A percentile compares a stretch with the other conserved stretches of the same genome.
These are phyloP conservation scores for Apodemia zela DNA, from an alignment of 2,888 invertebrate genomes.

Conservation along the genomic window DNA sequence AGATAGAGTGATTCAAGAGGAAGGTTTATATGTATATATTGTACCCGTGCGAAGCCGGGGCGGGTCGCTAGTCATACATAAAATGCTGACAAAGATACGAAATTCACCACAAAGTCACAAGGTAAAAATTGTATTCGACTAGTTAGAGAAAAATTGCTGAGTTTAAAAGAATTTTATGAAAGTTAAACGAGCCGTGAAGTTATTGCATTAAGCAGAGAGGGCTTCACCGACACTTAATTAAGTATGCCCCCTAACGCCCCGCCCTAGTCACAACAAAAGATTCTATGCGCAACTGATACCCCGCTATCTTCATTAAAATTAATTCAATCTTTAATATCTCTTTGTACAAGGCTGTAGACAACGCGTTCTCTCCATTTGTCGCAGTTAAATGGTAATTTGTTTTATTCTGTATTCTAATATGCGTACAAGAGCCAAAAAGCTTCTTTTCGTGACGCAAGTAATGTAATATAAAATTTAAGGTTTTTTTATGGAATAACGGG, in stretches of 20 bases:
- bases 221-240: constrained; percentile 77
- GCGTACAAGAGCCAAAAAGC: too few relatives aligned
- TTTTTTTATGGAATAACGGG: too few relatives aligned
- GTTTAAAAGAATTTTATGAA: constrained; percentile 74
- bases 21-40: too few relatives aligned
- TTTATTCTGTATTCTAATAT: constrained; percentile 13
- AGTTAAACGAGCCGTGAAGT: constrained; percentile 76
- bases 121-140: constrained; percentile 54
- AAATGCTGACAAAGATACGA: constrained; percentile 39
- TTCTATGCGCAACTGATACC: constrained; percentile 51
- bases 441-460: too few relatives aligned
- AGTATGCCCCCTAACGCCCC: constrained; percentile 60
- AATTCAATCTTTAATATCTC: constrained; percentile 59
- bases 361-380: constrained; percentile 53
- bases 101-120: constrained; percentile 23
- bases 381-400: constrained; percentile 43
- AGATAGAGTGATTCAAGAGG: too few relatives aligned
- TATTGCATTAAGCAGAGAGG: constrained; percentile 76
- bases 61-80: too few relatives aligned
- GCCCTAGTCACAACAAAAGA: constrained; percentile 71
- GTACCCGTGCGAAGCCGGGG: too few relatives aligned
- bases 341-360: constrained; percentile 36
- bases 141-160: constrained; percentile 70
- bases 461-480: too few relatives aligned
- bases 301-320: constrained; percentile 62